A percentile compares a stretch with the other conserved stretches of the same genome.
phyloP scores from a whole-genome alignment of 2,113 vertebrate species.

The Eidolon helvum region DNA sequence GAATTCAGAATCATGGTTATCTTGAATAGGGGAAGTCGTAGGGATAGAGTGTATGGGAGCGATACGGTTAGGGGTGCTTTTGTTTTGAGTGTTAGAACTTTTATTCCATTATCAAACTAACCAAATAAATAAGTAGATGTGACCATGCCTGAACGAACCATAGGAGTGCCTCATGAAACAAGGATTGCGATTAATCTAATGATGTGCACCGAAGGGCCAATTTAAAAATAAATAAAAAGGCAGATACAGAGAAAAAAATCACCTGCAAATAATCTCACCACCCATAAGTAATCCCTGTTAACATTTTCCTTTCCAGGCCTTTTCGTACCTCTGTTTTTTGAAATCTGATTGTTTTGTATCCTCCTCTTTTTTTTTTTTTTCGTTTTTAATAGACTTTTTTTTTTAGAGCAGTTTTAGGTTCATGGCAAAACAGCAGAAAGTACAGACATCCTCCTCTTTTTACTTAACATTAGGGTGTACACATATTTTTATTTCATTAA shows the following conservation, averaged over 20 bases:
- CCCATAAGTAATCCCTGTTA: background rate
- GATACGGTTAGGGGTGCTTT: background rate
- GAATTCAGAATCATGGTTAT: background rate
- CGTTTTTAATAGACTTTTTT: background rate
- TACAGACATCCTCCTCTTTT: background rate
- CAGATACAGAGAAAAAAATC: background rate
- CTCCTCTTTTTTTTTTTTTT: background rate
- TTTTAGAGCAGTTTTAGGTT: background rate
- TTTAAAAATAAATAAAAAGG: background rate
- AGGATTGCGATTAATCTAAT: background rate
- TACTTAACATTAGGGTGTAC: background rate
- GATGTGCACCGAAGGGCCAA: background rate
- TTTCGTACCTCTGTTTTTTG: background rate
- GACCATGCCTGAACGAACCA: background rate
- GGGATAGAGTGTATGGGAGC: background rate
- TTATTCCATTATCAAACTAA: background rate
- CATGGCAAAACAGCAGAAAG: background rate
- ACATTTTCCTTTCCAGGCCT: background rate
- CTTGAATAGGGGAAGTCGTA: background rate
- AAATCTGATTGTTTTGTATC: background rate
- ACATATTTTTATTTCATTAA: constrained; percentile 36
- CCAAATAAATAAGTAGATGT: background rate
- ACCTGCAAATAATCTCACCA: background rate
- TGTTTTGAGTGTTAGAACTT: background rate
- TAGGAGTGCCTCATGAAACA: background rate